phyloP scores from a whole-genome alignment of 2,113 vertebrate species.

The Callospermophilus lateralis region DNA sequence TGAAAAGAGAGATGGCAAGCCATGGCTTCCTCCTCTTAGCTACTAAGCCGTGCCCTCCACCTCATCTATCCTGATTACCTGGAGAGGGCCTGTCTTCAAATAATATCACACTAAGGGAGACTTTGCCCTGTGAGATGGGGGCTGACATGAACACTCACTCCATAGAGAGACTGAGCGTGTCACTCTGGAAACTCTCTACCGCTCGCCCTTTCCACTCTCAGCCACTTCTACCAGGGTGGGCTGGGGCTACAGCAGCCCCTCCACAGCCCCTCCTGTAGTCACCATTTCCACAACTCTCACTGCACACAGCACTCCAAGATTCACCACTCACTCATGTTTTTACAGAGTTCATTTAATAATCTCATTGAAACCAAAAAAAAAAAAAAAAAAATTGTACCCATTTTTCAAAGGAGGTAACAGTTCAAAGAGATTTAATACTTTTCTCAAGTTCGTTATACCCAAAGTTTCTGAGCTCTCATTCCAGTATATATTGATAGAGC shows the following conservation, averaged over 20 bases:
- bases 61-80: not conserved
- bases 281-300: not conserved
- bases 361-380: not conserved
- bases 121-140: not conserved
- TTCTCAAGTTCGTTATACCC: not conserved
- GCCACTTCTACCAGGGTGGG: fast-evolving
- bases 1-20: fast-evolving
- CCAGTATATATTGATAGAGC: not conserved
- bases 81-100: not conserved
- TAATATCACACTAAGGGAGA: not conserved
- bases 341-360: not conserved
- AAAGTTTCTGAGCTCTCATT: not conserved
- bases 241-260: fast-evolving
- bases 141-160: not conserved
- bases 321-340: not conserved
- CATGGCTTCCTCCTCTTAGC: not conserved
- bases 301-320: not conserved
- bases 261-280: fast-evolving
- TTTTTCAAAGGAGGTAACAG: not conserved
- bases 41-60: not conserved
- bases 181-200: not conserved
- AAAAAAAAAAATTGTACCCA: not conserved
- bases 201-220: not conserved
- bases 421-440: not conserved
- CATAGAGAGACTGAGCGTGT: not conserved